Percentiles rank a stretch among this genome's conserved stretches.
These are phyloP conservation scores for Vombatus ursinus DNA, from an alignment of 2,113 vertebrate genomes.

Conservation along the genomic window DNA sequence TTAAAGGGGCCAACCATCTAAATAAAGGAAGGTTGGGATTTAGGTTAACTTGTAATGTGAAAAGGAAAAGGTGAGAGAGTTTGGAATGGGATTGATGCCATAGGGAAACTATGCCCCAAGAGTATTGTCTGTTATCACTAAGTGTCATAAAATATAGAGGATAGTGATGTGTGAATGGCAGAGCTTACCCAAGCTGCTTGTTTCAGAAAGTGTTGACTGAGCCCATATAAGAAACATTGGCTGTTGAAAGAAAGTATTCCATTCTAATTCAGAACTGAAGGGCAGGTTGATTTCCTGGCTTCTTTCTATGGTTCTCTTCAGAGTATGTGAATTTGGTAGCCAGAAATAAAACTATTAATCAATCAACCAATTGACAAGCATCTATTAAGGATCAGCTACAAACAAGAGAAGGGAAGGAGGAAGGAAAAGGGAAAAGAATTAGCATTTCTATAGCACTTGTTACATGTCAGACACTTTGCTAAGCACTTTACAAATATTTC, in stretches of 20 bases:
- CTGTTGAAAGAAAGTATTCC: neutral
- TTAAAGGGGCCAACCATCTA: neutral
- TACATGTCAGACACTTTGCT: neutral
- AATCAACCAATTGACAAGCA: neutral
- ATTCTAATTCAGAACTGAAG: neutral
- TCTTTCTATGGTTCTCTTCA: neutral
- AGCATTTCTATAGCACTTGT: neutral
- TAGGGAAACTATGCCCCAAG: neutral
- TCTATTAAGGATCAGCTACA: neutral
- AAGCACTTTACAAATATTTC: neutral
- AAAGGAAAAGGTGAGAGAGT: neutral
- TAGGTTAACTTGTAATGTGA: neutral
- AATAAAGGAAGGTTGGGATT: neutral
- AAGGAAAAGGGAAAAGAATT: neutral
- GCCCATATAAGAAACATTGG: neutral
- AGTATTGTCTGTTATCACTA: neutral
- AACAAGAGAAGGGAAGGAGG: neutral
- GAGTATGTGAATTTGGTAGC: neutral
- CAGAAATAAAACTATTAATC: neutral
- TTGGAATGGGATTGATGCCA: neutral
- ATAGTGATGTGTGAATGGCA: neutral
- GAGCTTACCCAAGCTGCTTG: neutral
- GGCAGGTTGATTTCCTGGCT: conserved; percentile 6
- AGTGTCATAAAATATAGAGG: neutral
- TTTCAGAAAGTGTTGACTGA: conserved; percentile 1